Percentiles rank a stretch among this genome's conserved stretches.
Conservation (phyloP, 2,888 invertebrate species). For the Philereme transversata region DNA sequence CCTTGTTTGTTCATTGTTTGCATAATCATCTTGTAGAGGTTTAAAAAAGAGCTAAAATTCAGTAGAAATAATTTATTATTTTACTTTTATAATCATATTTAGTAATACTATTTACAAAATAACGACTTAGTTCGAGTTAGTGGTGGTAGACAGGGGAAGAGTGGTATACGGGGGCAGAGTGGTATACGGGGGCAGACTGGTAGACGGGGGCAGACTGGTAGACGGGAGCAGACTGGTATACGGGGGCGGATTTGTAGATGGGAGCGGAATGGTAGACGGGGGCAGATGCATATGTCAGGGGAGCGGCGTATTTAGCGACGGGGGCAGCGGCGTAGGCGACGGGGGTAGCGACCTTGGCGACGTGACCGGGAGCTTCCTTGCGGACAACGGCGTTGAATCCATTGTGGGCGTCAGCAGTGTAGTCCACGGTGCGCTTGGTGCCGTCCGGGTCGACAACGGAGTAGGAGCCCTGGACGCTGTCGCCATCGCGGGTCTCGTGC, state of each 20-base stretch:
- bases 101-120: not conserved
- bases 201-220: constrained; percentile 51
- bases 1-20: no score
- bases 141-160: constrained; percentile 69
- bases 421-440: constrained; percentile 78
- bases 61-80: constrained; percentile 13
- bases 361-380: constrained; percentile 66
- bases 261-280: constrained; percentile 3
- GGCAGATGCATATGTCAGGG: not conserved
- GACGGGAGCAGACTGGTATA: constrained; percentile 62
- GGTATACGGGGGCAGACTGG: constrained; percentile 52
- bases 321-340: constrained; percentile 47
- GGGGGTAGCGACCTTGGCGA: constrained; percentile 49
- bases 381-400: constrained; percentile 81
- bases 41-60: no score
- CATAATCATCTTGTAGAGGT: no score
- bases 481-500: constrained; percentile 80
- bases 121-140: constrained; percentile 41
- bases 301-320: constrained; percentile 5
- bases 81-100: not conserved
- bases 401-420: constrained; percentile 73
- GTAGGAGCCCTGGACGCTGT: constrained; percentile 79
- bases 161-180: constrained; percentile 49
- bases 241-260: constrained; percentile 67
- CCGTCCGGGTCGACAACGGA: constrained; percentile 80